These are phyloP conservation scores for Tenrec ecaudatus DNA, from an alignment of 2,113 vertebrate genomes.

Conservation along the genomic window DNA sequence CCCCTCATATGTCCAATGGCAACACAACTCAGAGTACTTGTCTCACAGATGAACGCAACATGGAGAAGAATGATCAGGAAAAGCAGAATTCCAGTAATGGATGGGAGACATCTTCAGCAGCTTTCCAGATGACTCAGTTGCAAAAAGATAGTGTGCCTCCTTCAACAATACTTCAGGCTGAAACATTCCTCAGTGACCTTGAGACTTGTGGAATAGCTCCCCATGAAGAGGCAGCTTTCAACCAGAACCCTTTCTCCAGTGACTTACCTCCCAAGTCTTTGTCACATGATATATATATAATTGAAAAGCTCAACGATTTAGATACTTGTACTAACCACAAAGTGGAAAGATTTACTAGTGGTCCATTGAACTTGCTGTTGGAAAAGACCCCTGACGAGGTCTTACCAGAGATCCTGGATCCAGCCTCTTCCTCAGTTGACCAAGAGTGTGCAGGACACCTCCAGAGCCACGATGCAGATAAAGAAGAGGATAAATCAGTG, in stretches of 20 bases:
- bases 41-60: not conserved
- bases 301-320: constrained; percentile 63
- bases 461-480: constrained; percentile 80
- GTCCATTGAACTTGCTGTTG: constrained; percentile 58
- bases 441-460: not conserved
- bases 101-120: not conserved
- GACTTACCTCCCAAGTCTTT: not conserved
- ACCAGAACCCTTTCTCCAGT: constrained; percentile 58
- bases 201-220: not conserved
- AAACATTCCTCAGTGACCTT: not conserved
- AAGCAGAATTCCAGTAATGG: not conserved
- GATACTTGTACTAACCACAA: constrained; percentile 19
- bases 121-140: constrained; percentile 49
- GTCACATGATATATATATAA: constrained; percentile 48
- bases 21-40: not conserved
- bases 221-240: constrained; percentile 50
- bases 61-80: constrained; percentile 6
- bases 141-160: constrained; percentile 53
- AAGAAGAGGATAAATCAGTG: constrained; percentile 86
- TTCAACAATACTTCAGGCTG: constrained; percentile 60
- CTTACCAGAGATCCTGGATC: constrained; percentile 63
- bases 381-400: constrained; percentile 30
- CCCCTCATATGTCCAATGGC: not conserved
- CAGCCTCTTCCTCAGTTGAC: constrained; percentile 39
- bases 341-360: constrained; percentile 67